These are phyloP conservation scores for Muricea muricata DNA, from an alignment of 92 coral and sea anemone species.

Conservation along the genomic window DNA sequence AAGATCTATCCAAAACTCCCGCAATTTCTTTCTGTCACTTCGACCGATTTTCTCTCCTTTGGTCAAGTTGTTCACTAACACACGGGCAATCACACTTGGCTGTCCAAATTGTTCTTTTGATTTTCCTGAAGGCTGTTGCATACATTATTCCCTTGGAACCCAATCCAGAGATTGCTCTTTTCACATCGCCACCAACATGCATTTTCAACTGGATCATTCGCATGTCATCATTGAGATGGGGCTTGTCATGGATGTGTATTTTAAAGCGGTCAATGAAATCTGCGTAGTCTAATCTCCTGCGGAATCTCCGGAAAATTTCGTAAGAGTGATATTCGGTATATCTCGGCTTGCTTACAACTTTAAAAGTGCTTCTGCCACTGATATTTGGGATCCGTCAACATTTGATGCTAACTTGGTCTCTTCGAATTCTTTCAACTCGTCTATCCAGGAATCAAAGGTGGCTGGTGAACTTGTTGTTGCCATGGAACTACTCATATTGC, in stretches of 20 bases:
- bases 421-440: slow-evolving; percentile 42
- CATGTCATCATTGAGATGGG: slow-evolving; percentile 48
- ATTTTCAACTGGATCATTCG: slow-evolving; percentile 59
- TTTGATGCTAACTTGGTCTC: slow-evolving; percentile 17
- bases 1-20: slow-evolving; percentile 53
- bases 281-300: slow-evolving; percentile 2
- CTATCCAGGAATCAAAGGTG: slow-evolving; percentile 36
- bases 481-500: neutral
- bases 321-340: slow-evolving; percentile 13
- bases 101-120: slow-evolving; percentile 68
- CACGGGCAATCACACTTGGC: slow-evolving; percentile 58
- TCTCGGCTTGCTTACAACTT: slow-evolving; percentile 38
- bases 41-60: too few relatives aligned
- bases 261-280: slow-evolving; percentile 38
- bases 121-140: too few relatives aligned
- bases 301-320: slow-evolving; percentile 40
- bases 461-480: neutral
- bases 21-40: slow-evolving; percentile 21
- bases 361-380: slow-evolving; percentile 24
- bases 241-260: too few relatives aligned
- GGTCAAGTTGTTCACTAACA: too few relatives aligned
- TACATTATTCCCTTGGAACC: too few relatives aligned
- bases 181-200: slow-evolving; percentile 62
- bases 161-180: slow-evolving; percentile 45
- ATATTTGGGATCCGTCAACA: slow-evolving; percentile 4